Evolutionary conservation across 2,888 invertebrate genomes (phyloP), one percentile per base, ranked within the genome.

Genomic region (Osmoderma eremita): DNA sequence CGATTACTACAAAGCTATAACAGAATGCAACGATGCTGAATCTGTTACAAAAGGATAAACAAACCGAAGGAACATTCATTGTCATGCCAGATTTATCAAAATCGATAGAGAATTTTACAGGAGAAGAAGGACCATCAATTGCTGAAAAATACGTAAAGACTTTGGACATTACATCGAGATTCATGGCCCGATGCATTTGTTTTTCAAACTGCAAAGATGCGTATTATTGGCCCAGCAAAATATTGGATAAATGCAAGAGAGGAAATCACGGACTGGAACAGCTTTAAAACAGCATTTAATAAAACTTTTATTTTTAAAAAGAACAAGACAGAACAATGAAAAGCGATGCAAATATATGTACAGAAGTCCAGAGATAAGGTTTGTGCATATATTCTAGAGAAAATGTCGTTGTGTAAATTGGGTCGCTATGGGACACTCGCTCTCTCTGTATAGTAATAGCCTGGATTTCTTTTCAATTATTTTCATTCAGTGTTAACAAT

Each of bases 71-170:
- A 41, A 41, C 3, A 3, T 41, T 41, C 41, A 41, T 5, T 12
- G 41, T 41, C 10, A 41, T 41, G 41, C 41, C 41, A n/a, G 41
- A 41, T 10, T 10, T 36, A 6, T 36, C 36, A 36, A 36, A 36
- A 10, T 36, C 36, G 36, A 36, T 36, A 6, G 36, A 36, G 12
- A 10, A 13, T 41, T 41, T 41, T 13, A 41, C 12, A n/a, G 41
- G 41, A n/a, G 41, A 41, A 41, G 41, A 41, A 10, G 41, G 41
- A 41, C 41, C 41, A n/a, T n/a, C 13, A 41, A 41, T 41, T 41
- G 41, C 41, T 13, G 41, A 12, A 13, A 41, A 41, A 41, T 41
- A 10, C 4, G 2, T 41, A 41, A 41, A 10, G 13, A 41, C 3
- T 41, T 10, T 41, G 13, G 41, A 41, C 3, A 41, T 41, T 10